These are phyloP conservation scores for Tromatobia lineatoria DNA, from an alignment of 2,888 invertebrate species.

Conservation along the genomic window DNA sequence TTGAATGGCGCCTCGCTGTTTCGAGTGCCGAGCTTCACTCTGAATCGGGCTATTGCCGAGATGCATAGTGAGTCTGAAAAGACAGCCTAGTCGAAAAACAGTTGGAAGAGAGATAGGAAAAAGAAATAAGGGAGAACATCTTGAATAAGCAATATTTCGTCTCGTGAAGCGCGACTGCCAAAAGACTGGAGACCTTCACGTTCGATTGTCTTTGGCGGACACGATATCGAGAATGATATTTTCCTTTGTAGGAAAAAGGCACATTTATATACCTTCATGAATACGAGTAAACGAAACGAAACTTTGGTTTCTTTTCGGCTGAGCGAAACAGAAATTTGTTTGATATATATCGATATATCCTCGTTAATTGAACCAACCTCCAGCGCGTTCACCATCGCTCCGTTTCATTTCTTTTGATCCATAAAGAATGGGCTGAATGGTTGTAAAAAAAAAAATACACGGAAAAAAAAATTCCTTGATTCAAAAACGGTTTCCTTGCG, in stretches of 20 bases:
- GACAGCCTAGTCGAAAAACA: background rate
- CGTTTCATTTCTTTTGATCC: no score
- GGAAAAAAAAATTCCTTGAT: no score
- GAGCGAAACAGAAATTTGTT: background rate
- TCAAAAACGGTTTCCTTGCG: no score
- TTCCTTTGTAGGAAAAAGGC: constrained; percentile 1
- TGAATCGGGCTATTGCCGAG: constrained; percentile 9
- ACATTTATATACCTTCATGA: background rate
- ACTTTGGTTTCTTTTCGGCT: background rate
- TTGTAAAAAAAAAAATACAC: no score
- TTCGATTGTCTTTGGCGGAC: constrained; percentile 18
- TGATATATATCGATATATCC: background rate
- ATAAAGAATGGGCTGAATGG: no score
- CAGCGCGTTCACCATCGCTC: no score
- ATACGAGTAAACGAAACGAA: background rate
- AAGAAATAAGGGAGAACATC: background rate
- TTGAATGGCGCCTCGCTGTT: background rate
- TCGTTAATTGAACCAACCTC: no score
- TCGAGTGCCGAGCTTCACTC: constrained; percentile 9
- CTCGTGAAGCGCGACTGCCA: constrained; percentile 20
- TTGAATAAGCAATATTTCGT: constrained; percentile 21
- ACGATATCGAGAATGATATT: constrained; percentile 21
- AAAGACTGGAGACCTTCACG: background rate
- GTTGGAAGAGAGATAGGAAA: background rate
- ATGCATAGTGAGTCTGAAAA: background rate